phyloP scores from a whole-genome alignment of 2,888 invertebrate genomes.

The Acanthacorydalis orientalis region DNA sequence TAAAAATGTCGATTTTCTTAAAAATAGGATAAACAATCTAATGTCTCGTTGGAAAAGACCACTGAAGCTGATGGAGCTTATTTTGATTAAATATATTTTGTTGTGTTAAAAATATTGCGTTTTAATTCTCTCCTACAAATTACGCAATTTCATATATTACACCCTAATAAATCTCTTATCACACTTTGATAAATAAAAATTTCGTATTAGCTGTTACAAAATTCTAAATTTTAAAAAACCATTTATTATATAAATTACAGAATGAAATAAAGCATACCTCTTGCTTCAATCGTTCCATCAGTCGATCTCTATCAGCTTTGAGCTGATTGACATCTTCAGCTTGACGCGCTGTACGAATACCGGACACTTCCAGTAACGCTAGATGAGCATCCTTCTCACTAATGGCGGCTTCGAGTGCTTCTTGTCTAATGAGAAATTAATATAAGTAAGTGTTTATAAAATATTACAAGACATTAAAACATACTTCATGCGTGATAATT shows the following conservation, averaged over 20 bases:
- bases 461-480: conserved; percentile 15
- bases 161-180: no score
- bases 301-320: conserved; percentile 47
- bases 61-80: no score
- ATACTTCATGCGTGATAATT: conserved; percentile 68
- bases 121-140: no score
- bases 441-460: not conserved
- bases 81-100: no score
- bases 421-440: conserved; percentile 42
- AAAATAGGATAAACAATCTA: no score
- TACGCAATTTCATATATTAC: no score
- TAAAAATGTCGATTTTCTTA: no score
- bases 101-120: no score
- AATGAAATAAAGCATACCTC: conserved; percentile 36
- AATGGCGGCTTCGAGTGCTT: conserved; percentile 65
- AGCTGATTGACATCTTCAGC: conserved; percentile 49
- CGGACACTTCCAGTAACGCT: conserved; percentile 62
- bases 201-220: no score
- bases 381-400: conserved; percentile 81
- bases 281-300: conserved; percentile 52
- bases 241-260: not conserved
- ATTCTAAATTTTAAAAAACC: not conserved
- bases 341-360: conserved; percentile 44
- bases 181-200: no score
- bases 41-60: no score